Evolutionary conservation across 2,888 invertebrate species (phyloP).

Genomic region (Subacronicta megacephala): DNA sequence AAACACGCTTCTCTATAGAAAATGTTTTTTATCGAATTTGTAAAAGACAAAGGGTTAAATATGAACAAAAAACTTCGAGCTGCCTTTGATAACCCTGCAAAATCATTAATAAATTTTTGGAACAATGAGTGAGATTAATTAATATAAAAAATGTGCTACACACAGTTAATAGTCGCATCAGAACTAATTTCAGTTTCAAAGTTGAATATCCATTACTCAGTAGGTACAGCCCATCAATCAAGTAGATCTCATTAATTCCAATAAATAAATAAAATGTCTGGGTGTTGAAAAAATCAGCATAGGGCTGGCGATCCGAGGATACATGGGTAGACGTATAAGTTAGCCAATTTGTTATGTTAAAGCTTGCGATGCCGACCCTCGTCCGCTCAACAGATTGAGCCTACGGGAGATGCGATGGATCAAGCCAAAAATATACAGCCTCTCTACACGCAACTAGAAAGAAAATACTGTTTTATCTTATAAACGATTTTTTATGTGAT

Average conservation of each 20-base stretch:
- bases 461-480: no score
- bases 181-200: not conserved
- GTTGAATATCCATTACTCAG: not conserved
- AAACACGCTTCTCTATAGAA: conserved; percentile 23
- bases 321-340: conserved; percentile 73
- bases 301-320: conserved; percentile 37
- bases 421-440: conserved; percentile 72
- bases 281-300: conserved; percentile 50
- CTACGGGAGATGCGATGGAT: conserved; percentile 74
- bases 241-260: conserved; percentile 32
- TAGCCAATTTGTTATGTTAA: conserved; percentile 82
- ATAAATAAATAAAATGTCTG: conserved; percentile 42
- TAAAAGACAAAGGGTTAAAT: not conserved
- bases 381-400: conserved; percentile 75
- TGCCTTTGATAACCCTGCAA: not conserved
- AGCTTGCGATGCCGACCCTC: conserved; percentile 69
- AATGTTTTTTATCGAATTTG: conserved; percentile 9
- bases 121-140: conserved; percentile 1
- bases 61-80: not conserved
- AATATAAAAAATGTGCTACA: not conserved
- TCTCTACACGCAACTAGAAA: conserved; percentile 30
- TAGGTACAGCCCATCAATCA: conserved; percentile 17
- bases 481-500: no score
- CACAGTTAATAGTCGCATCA: not conserved
- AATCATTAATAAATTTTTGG: not conserved